Evolutionary conservation across 2,888 invertebrate genomes (phyloP), one percentile per base, ranked within the genome.

Genomic region (Catocala nupta): DNA sequence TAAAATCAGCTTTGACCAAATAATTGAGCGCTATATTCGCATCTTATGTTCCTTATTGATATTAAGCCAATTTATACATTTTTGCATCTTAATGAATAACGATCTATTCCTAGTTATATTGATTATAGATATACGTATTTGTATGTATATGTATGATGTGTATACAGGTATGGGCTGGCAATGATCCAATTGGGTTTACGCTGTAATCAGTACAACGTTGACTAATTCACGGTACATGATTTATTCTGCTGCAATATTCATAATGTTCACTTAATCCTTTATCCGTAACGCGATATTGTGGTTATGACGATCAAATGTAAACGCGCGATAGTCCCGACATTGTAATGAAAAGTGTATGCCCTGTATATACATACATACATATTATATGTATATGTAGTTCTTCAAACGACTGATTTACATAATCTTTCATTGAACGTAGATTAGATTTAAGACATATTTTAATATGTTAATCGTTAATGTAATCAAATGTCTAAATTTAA

Each of bases 391-490:
- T 81, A 85, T 83, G 81, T 79, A 75, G 85, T 85, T 85, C 80
- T 88, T 90, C 85, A 87, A 89, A 90, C 78, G 90, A 90, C 90
- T 90, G 90, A 90, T 90, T 90, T 89, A 89, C 86, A 89, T 83
- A 85, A 90, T 86, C 84, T 88, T 88, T 89, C 83, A 84, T 85
- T 85, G 75, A 80, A 79, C 59, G 78, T 86, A 86, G 81, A 68
- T 78, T 85, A 88, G 81, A 52, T 71, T 55, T 86, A 87, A 85
- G 83, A 75, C 65, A 77, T 81, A 82, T 82, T 84, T 82, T 80
- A 81, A 80, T 63, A 83, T 82, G 81, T 81, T 86, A 64, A 83
- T 74, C 76, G 66, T 83, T 77, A 79, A 77, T 77, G 58, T 80
- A 80, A 73, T 71, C 67, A 53, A 68, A 71, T 71, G 52, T 77